Percentiles rank a stretch among this genome's conserved stretches.
These are phyloP conservation scores for Neomorphus geoffroyi DNA, from an alignment of 2,797 vertebrate species.

Conservation along the genomic window DNA sequence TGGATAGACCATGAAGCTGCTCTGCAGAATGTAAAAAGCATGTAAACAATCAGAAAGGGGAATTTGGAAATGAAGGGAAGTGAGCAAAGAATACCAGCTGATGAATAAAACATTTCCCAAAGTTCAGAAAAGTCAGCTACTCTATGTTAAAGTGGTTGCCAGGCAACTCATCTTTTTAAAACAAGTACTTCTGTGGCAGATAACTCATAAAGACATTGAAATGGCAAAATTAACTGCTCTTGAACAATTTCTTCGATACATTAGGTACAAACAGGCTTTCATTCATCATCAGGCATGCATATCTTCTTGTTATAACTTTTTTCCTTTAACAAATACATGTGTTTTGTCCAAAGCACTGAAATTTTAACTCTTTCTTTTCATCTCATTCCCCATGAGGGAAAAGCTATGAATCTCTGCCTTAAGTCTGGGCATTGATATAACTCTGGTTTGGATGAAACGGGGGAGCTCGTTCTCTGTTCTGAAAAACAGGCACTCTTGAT, in stretches of 20 bases:
- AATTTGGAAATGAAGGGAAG: constrained; percentile 61
- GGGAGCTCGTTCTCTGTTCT: constrained; percentile 35
- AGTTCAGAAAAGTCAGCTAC: constrained; percentile 75
- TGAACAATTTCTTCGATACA: constrained; percentile 68
- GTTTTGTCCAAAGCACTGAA: constrained; percentile 65
- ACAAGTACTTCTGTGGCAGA: constrained; percentile 72
- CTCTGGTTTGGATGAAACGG: constrained; percentile 24
- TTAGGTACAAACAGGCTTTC: constrained; percentile 54
- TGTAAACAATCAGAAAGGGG: constrained; percentile 60
- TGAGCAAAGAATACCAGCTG: constrained; percentile 67
- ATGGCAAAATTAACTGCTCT: constrained; percentile 68
- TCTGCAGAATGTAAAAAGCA: constrained; percentile 52
- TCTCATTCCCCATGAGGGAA: constrained; percentile 23
- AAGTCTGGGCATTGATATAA: background rate
- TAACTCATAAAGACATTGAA: constrained; percentile 73
- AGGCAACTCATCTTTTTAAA: constrained; percentile 77
- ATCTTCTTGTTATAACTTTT: constrained; percentile 66
- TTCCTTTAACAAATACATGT: constrained; percentile 65
- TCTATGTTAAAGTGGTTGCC: constrained; percentile 75
- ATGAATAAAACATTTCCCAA: constrained; percentile 78
- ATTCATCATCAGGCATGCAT: constrained; percentile 68
- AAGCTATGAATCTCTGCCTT: background rate
- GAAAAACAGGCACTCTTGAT: background rate
- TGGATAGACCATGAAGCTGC: constrained; percentile 30
- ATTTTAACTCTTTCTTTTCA: constrained; percentile 69